Conservation (phyloP, 1,140 invertebrate genomes). For the Drosophila punjabiensis region DNA sequence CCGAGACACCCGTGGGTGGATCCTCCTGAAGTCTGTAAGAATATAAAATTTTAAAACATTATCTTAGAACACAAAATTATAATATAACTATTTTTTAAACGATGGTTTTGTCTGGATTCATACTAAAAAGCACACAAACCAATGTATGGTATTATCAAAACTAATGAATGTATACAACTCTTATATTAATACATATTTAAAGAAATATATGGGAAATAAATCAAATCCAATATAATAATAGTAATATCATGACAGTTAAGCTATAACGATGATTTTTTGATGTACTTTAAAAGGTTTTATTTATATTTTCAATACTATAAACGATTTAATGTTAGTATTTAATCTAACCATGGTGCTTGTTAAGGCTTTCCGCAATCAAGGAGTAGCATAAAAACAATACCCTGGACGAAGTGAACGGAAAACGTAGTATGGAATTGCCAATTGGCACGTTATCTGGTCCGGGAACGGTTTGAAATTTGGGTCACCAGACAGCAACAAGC, state of each 20-base stretch:
- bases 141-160: no score
- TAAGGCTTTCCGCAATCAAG: slow-evolving; percentile 1
- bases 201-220: no score
- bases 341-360: background rate
- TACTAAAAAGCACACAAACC: background rate
- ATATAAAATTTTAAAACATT: background rate
- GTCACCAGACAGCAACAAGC: slow-evolving; percentile 58
- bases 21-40: slow-evolving; percentile 97
- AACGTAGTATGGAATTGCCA: slow-evolving; percentile 22
- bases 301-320: background rate
- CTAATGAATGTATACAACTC: no score
- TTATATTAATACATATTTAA: no score
- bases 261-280: background rate
- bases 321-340: background rate
- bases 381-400: background rate
- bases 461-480: slow-evolving; percentile 46
- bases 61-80: background rate
- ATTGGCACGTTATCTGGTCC: slow-evolving; percentile 33
- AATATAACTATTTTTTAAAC: background rate
- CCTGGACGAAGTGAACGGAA: background rate
- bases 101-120: background rate
- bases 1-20: slow-evolving; percentile 98
- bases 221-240: background rate
- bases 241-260: no score
- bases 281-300: background rate